These are phyloP conservation scores for Drosophila ananassae DNA, from an alignment of 1,140 invertebrate genomes.

Conservation along the genomic window DNA sequence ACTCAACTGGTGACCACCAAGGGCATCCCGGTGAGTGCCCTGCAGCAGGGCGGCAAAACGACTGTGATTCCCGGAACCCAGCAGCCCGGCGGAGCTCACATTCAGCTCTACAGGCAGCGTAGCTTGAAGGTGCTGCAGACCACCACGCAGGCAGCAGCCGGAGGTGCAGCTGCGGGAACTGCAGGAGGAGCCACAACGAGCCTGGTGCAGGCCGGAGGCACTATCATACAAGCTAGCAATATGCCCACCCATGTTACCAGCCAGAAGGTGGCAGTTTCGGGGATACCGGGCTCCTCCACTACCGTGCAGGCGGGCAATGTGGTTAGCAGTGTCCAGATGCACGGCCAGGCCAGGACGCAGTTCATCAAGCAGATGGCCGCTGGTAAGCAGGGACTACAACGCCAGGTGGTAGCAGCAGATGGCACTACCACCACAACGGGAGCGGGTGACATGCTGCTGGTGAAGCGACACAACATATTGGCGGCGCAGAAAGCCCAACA, in stretches of 20 bases:
- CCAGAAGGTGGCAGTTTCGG: slow-evolving; percentile 80
- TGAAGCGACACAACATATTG: slow-evolving; percentile 88
- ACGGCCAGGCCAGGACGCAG: slow-evolving; percentile 68
- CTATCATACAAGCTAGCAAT: slow-evolving; percentile 73
- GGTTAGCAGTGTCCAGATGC: slow-evolving; percentile 77
- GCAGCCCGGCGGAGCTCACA: slow-evolving; percentile 82
- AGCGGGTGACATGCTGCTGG: slow-evolving; percentile 87
- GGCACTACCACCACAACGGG: slow-evolving; percentile 44
- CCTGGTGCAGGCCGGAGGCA: slow-evolving; percentile 56
- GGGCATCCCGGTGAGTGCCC: slow-evolving; percentile 81
- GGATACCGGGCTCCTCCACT: slow-evolving; percentile 64
- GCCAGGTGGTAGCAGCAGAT: slow-evolving; percentile 88
- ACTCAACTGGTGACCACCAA: slow-evolving; percentile 82
- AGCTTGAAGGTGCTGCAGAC: slow-evolving; percentile 84
- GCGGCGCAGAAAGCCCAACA: slow-evolving; percentile 85
- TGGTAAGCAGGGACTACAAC: slow-evolving; percentile 84
- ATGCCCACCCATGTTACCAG: slow-evolving; percentile 75
- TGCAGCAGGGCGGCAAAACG: slow-evolving; percentile 83
- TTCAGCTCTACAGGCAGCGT: slow-evolving; percentile 85
- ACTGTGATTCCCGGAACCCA: slow-evolving; percentile 85
- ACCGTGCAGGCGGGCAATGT: slow-evolving; percentile 62
- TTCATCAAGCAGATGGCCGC: slow-evolving; percentile 83
- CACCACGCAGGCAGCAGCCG: slow-evolving; percentile 35
- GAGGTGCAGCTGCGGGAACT: slow-evolving; percentile 18
- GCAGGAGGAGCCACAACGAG: slow-evolving; percentile 28